phyloP scores from a whole-genome alignment of 2,888 invertebrate species.

The Callimorpha dominula region DNA sequence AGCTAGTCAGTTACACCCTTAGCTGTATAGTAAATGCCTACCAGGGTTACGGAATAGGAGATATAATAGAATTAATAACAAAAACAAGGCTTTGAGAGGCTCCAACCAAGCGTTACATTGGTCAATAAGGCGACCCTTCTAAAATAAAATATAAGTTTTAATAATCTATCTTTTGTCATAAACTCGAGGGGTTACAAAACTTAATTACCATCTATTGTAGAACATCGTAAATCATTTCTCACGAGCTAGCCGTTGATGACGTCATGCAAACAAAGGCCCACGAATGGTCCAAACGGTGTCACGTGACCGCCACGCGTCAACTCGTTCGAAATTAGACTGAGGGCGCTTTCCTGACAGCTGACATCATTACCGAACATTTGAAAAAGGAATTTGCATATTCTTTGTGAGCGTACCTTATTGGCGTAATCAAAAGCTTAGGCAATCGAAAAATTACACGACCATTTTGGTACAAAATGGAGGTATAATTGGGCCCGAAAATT shows the following conservation, averaged over 20 bases:
- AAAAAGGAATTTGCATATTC: conserved; percentile 48
- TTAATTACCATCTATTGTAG: conserved; percentile 50
- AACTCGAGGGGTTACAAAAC: conserved; percentile 44
- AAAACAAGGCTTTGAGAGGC: neutral
- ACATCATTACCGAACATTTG: conserved; percentile 43
- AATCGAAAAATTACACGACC: neutral
- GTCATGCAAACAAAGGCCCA: conserved; percentile 43
- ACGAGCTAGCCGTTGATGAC: conserved; percentile 48
- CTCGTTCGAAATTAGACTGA: conserved; percentile 50
- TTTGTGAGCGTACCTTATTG: conserved; percentile 36
- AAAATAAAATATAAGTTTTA: conserved; percentile 31
- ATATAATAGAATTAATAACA: neutral
- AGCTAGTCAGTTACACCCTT: too few species aligned
- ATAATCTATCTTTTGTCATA: conserved; percentile 39
- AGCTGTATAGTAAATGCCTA: too few species aligned
- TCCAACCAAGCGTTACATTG: conserved; percentile 1
- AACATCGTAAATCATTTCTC: conserved; percentile 51
- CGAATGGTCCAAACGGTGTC: conserved; percentile 49
- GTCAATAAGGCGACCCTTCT: conserved; percentile 22
- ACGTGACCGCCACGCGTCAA: conserved; percentile 50
- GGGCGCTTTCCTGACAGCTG: conserved; percentile 37
- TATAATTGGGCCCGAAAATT: neutral
- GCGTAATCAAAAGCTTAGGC: conserved; percentile 41
- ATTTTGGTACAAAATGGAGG: conserved; percentile 2
- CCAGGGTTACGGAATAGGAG: neutral